Percentiles rank a stretch among this genome's conserved stretches.
phyloP scores from a whole-genome alignment of 1,140 invertebrate species.

The Anthonomus grandis region DNA sequence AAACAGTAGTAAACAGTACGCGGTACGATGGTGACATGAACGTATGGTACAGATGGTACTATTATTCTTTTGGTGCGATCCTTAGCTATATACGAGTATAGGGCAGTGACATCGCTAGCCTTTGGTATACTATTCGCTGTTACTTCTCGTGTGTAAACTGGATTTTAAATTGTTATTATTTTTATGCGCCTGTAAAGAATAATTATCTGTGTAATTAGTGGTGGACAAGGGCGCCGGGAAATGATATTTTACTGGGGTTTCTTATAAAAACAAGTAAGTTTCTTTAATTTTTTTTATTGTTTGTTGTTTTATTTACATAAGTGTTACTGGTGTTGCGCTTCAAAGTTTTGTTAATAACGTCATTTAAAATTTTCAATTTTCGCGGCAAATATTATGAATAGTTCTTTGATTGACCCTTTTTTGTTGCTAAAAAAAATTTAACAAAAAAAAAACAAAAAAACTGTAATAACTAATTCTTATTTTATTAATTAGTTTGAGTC shows the following conservation, averaged over 20 bases:
- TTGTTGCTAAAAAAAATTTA: too few relatives aligned
- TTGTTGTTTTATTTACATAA: too few relatives aligned
- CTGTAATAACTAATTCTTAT: too few relatives aligned
- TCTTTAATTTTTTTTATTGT: not conserved
- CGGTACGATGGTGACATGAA: constrained; percentile 27
- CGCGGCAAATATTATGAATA: too few relatives aligned
- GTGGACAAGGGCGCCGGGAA: not conserved
- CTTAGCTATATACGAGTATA: constrained; percentile 24
- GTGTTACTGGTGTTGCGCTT: too few relatives aligned
- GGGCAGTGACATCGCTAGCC: constrained; percentile 28
- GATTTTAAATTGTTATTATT: constrained; percentile 24
- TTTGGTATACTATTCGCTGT: constrained; percentile 16
- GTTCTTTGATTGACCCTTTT: too few relatives aligned
- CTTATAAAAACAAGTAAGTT: constrained; percentile 2
- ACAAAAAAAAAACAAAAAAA: too few relatives aligned
- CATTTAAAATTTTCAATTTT: too few relatives aligned
- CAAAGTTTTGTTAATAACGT: too few relatives aligned
- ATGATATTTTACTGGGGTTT: constrained; percentile 1
- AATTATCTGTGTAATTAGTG: not conserved
- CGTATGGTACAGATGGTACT: constrained; percentile 22
- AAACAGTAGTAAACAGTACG: constrained; percentile 27
- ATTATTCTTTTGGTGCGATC: constrained; percentile 26
- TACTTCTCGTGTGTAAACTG: constrained; percentile 21
- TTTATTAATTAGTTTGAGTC: too few relatives aligned
- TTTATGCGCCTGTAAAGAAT: constrained; percentile 13